A percentile compares a stretch with the other conserved stretches of the same genome.
phyloP scores from a whole-genome alignment of 2,888 invertebrate genomes.

The Philhelius pedissequus region DNA sequence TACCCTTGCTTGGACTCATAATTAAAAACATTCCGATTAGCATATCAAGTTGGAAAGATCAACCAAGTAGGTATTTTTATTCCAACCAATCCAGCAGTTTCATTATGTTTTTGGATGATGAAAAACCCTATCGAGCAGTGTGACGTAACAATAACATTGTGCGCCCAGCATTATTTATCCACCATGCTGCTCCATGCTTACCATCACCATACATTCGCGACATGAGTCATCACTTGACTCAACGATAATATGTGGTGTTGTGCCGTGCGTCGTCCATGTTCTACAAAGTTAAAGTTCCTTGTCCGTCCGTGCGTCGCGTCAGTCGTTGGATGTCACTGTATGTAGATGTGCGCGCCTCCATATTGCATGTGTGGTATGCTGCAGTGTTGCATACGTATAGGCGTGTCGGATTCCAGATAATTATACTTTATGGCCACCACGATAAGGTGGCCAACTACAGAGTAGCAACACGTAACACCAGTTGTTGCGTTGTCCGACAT shows the following conservation, averaged over 20 bases:
- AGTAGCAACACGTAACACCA: conserved; percentile 70
- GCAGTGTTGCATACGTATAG: conserved; percentile 68
- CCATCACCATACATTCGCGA: conserved; percentile 33
- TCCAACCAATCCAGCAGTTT: conserved; percentile 56
- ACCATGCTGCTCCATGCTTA: background rate
- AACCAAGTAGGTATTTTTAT: conserved; percentile 27
- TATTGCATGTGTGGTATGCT: conserved; percentile 61
- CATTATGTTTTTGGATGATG: conserved; percentile 47
- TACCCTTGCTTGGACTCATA: conserved; percentile 46
- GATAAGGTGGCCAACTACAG: conserved; percentile 70
- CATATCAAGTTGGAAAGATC: conserved; percentile 56
- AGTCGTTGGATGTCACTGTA: conserved; percentile 15
- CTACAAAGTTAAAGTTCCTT: conserved; percentile 28
- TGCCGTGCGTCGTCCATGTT: conserved; percentile 41
- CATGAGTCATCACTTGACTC: conserved; percentile 55
- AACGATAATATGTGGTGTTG: conserved; percentile 22
- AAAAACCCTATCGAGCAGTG: conserved; percentile 47
- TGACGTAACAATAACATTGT: conserved; percentile 51
- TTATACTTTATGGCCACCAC: conserved; percentile 72
- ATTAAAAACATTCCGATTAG: conserved; percentile 60
- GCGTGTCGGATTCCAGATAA: conserved; percentile 72
- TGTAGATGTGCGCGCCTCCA: conserved; percentile 44
- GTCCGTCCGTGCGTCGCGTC: conserved; percentile 22
- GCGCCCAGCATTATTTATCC: conserved; percentile 45
- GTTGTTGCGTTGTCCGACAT: conserved; percentile 67